Evolutionary conservation across 2,113 vertebrate species (phyloP), one percentile per base, ranked within the genome.

Genomic region (Sigmodon hispidus): DNA sequence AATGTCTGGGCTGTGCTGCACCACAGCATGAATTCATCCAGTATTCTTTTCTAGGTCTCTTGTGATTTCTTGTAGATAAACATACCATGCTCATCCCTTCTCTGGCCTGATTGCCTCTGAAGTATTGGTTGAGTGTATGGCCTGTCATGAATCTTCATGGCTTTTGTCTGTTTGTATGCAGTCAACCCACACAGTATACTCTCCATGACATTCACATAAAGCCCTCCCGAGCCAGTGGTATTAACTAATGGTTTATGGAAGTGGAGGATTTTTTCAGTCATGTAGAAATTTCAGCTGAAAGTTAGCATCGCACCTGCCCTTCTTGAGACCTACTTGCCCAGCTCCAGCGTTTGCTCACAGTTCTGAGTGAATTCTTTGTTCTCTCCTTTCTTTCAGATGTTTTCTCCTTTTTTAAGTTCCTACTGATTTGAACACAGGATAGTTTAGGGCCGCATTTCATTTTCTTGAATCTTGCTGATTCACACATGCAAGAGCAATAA

Each of bases 171-270:
- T 69, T 55, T 59, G 59, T 92, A 10, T 24, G 0, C n/a, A 4
- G 26, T 48, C 72, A 83, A 5, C 52, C 52, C 48, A 59, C 65
- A 26, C 21, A 59, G 83, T 80, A 80, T 63, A 11, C 19, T 95
- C 36, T 45, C 55, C 29, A 11, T 57, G 40, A 61, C 72, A 22
- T 40, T 31, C 43, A 21, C 69, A 61, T 9, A 36, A 19, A 50
- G 26, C 8, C 17, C 0, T 36, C 31, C 21, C 70, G 67, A 3
- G 45, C 13, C 36, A 15, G 31, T 83, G 87, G 48, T 45, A 50
- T 61, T 95, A 85, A 61, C 21, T 29, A 52, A 1, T 40, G 21
- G 3, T 95, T 89, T 89, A 40, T 89, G 45, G 79, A 97, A 61
- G 22, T 26, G 13, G 10, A n/a, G 24, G 61, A 17, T 50, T 45